Percentiles rank a stretch among this genome's conserved stretches.
Conservation (phyloP, 92 coral and sea anemone genomes). For the Palythoa grandiflora region DNA sequence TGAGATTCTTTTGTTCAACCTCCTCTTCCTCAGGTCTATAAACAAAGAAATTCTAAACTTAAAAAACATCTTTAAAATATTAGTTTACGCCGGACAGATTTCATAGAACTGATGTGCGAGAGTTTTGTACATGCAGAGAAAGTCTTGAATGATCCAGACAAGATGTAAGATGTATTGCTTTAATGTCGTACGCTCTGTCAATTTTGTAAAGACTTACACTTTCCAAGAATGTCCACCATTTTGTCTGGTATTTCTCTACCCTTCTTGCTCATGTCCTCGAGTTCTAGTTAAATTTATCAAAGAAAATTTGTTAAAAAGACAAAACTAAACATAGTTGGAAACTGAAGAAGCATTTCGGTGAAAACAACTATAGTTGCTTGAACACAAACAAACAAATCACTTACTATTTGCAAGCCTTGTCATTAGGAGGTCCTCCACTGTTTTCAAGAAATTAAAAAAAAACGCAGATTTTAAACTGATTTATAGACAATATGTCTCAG, state of each 20-base stretch:
- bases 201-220: slow-evolving; percentile 3
- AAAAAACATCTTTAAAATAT: too few relatives aligned
- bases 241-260: slow-evolving; percentile 42
- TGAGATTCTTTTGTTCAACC: not conserved
- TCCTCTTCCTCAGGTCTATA: slow-evolving; percentile 29
- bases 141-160: too few relatives aligned
- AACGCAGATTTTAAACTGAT: not conserved
- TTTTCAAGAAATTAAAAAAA: not conserved
- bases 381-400: not conserved
- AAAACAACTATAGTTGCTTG: not conserved
- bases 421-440: slow-evolving; percentile 38
- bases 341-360: not conserved
- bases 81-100: too few relatives aligned
- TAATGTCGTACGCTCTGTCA: too few relatives aligned
- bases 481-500: not conserved
- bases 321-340: not conserved
- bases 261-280: slow-evolving; percentile 4
- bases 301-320: not conserved
- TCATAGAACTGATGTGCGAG: too few relatives aligned
- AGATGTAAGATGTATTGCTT: too few relatives aligned
- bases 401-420: slow-evolving; percentile 32
- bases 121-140: too few relatives aligned
- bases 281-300: not conserved
- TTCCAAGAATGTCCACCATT: slow-evolving; percentile 33
- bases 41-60: not conserved